Evolutionary conservation across 2,797 vertebrate species (phyloP).

Genomic region (Dromococcyx pavoninus): DNA sequence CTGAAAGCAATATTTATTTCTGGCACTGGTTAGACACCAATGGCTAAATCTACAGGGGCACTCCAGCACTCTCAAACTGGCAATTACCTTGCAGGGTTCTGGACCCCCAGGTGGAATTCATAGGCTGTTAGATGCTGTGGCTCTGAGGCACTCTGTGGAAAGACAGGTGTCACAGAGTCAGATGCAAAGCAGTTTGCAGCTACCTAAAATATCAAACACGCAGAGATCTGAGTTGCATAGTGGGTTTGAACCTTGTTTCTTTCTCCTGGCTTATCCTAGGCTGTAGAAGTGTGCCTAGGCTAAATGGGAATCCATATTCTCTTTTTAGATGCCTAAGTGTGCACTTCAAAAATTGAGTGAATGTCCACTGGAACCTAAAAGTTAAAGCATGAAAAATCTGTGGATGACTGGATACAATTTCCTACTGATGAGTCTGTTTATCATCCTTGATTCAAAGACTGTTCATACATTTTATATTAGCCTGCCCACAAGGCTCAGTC

Average conservation of each 20-base stretch:
- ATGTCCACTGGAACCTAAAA: neutral
- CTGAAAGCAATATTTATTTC: conserved; percentile 2
- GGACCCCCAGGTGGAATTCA: neutral
- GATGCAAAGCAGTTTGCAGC: neutral
- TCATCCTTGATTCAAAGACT: neutral
- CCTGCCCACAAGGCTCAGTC: neutral
- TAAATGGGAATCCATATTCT: neutral
- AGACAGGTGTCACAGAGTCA: neutral
- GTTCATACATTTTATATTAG: neutral
- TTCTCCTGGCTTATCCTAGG: neutral
- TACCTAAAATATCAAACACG: neutral
- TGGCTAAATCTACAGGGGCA: neutral
- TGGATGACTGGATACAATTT: neutral
- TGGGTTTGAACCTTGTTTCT: neutral
- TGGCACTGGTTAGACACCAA: neutral
- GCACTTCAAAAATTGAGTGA: neutral
- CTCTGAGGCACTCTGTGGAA: neutral
- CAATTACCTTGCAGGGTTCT: neutral
- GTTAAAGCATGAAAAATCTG: neutral
- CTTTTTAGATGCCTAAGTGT: neutral
- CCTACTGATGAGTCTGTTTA: neutral
- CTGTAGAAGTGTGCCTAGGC: neutral
- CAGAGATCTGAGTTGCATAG: neutral
- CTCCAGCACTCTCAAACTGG: neutral
- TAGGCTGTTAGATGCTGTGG: neutral